Evolutionary conservation across 1,140 invertebrate species (phyloP).

Genomic region (Tetranychus urticae): DNA sequence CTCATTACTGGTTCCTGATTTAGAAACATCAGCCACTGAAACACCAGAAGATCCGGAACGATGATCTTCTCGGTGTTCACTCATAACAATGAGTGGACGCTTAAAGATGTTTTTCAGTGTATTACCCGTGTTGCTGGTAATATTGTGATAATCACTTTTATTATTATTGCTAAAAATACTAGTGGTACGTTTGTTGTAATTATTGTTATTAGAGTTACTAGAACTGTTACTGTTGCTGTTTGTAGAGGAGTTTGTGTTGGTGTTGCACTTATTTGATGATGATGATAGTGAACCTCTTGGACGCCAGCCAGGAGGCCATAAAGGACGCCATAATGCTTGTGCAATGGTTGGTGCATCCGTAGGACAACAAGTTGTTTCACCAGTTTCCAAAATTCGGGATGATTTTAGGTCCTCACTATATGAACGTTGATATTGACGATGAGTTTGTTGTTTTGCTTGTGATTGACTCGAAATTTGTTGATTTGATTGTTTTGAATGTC

Average conservation of each 20-base stretch:
- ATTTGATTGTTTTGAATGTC: too few species aligned
- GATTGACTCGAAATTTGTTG: too few species aligned
- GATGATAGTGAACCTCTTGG: constrained; percentile 4
- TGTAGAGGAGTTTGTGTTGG: background rate
- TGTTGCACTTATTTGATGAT: background rate
- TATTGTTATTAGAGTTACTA: background rate
- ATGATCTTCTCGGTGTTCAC: too few species aligned
- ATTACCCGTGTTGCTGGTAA: background rate
- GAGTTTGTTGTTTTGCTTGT: too few species aligned
- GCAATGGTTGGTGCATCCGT: constrained; percentile 7
- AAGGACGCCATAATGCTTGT: constrained; percentile 10
- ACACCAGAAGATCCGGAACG: background rate
- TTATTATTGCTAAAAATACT: background rate
- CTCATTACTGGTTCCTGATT: too few species aligned
- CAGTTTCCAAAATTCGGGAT: too few species aligned
- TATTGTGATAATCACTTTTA: background rate
- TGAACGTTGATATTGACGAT: too few species aligned
- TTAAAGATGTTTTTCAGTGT: background rate
- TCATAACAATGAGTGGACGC: background rate
- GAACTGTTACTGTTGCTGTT: too few species aligned
- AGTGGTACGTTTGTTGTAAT: background rate
- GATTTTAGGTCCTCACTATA: too few species aligned
- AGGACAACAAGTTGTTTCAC: too few species aligned
- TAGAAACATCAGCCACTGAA: too few species aligned
- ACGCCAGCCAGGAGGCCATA: constrained; percentile 13